phyloP scores from a whole-genome alignment of 1,140 invertebrate species.

The Procambarus clarkii region DNA sequence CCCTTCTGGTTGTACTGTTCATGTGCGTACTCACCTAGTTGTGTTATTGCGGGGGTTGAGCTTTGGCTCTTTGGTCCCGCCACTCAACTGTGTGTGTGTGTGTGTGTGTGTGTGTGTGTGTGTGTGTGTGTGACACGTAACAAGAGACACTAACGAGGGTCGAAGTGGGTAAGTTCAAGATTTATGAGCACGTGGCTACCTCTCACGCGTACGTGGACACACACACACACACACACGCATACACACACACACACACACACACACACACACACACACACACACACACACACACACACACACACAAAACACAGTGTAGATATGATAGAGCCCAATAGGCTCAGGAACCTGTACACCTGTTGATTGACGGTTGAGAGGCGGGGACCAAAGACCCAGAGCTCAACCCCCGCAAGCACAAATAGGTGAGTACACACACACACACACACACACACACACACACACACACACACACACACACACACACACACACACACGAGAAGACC shows the following conservation, averaged over 20 bases:
- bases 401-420: too few relatives aligned
- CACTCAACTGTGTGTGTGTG: conserved; percentile 17
- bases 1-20: too few relatives aligned
- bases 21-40: neutral
- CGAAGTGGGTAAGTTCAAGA: conserved; percentile 16
- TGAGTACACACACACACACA: neutral
- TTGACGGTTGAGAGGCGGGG: too few relatives aligned
- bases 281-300: neutral
- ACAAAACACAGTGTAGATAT: too few relatives aligned
- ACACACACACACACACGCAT: neutral
- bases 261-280: neutral
- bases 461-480: neutral
- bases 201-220: neutral
- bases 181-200: conserved; percentile 48
- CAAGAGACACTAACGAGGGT: conserved; percentile 59
- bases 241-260: neutral
- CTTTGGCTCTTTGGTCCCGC: too few relatives aligned
- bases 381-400: too few relatives aligned
- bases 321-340: too few relatives aligned
- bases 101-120: neutral
- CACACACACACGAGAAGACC: too few relatives aligned
- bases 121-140: conserved; percentile 16
- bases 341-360: too few relatives aligned
- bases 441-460: conserved; percentile 7
- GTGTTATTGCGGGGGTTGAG: too few relatives aligned